These are phyloP conservation scores for Kobus ellipsiprymnus DNA, from an alignment of 2,113 vertebrate genomes.

Conservation along the genomic window DNA sequence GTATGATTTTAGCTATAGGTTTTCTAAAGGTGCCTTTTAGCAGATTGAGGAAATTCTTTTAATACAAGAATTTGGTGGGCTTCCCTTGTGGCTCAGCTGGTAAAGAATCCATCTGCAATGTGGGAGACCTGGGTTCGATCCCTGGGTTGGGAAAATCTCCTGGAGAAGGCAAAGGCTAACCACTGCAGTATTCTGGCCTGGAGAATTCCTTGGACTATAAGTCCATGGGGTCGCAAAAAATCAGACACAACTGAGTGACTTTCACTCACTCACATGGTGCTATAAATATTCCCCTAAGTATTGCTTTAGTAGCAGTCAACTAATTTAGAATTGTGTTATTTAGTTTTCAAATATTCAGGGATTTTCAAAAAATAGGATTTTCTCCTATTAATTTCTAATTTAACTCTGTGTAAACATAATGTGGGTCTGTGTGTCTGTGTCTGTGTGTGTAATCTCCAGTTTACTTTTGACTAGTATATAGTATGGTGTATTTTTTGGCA, in stretches of 20 bases:
- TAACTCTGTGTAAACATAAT: not conserved
- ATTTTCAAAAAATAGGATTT: not conserved
- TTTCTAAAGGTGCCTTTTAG: not conserved
- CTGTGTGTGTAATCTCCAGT: not conserved
- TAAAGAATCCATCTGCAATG: too few species aligned
- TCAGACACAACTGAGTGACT: too few species aligned
- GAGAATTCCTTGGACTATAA: too few species aligned
- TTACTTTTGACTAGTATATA: not conserved
- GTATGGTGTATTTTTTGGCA: not conserved
- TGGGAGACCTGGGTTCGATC: too few species aligned
- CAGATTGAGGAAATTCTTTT: not conserved
- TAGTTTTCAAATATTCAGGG: not conserved
- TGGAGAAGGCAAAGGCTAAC: too few species aligned
- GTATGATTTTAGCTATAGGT: not conserved
- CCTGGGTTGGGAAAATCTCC: too few species aligned
- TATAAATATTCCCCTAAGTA: not conserved
- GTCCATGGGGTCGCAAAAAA: too few species aligned
- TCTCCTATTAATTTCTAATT: not conserved
- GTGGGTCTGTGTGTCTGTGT: not conserved
- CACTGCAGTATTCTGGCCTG: too few species aligned
- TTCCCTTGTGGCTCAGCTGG: too few species aligned
- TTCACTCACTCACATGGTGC: not conserved
- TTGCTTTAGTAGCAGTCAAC: not conserved
- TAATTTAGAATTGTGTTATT: not conserved
- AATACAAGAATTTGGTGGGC: not conserved